These are phyloP conservation scores for Cacatua alba DNA, from an alignment of 2,113 vertebrate species.

Conservation along the genomic window DNA sequence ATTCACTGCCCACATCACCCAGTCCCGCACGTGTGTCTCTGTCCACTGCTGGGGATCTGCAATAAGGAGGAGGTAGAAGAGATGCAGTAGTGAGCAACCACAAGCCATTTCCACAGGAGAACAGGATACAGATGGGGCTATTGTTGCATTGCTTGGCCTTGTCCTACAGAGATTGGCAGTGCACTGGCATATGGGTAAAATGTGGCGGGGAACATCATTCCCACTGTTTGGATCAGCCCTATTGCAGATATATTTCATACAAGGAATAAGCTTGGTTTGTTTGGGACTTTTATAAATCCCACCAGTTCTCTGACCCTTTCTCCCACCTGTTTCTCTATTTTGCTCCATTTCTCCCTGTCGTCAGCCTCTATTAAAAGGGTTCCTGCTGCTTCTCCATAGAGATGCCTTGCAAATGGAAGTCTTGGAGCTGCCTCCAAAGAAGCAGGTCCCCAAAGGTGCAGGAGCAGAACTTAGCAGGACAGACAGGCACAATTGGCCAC, in stretches of 20 bases:
- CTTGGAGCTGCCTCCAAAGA: neutral
- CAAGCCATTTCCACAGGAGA: neutral
- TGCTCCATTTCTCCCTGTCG: neutral
- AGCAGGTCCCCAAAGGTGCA: neutral
- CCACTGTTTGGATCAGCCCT: neutral
- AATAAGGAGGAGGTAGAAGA: neutral
- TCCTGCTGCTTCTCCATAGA: neutral
- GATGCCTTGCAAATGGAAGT: neutral
- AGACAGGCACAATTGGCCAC: neutral
- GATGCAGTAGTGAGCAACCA: neutral
- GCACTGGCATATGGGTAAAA: neutral
- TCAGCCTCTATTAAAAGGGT: neutral
- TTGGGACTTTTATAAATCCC: neutral
- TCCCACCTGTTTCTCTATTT: neutral
- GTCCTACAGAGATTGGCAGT: fast-evolving
- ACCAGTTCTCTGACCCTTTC: neutral
- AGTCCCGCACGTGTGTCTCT: constrained; percentile 91
- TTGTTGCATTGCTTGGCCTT: neutral
- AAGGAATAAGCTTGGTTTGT: neutral
- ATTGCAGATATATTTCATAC: fast-evolving
- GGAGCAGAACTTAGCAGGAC: neutral
- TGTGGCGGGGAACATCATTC: fast-evolving
- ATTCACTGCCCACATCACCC: constrained; percentile 96
- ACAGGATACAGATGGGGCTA: neutral
- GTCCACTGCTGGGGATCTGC: constrained; percentile 96